phyloP scores from a whole-genome alignment of 2,113 vertebrate genomes.

The Cavia porcellus region DNA sequence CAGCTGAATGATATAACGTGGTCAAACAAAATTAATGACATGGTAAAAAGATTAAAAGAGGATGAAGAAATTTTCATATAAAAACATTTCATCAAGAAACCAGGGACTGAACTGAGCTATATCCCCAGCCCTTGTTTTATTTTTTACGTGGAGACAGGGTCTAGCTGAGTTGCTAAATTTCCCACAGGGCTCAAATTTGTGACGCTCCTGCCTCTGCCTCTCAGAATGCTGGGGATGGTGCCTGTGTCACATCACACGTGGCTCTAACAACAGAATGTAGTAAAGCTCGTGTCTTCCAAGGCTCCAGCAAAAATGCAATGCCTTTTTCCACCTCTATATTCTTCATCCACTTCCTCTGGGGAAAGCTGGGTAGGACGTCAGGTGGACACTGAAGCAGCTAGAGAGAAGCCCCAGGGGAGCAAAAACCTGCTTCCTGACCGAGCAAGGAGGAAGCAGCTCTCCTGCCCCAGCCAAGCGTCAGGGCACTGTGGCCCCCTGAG shows the following conservation, averaged over 20 bases:
- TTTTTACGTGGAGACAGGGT: not conserved
- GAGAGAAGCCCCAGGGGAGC: not conserved
- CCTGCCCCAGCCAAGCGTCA: too few relatives aligned
- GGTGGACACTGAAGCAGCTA: not conserved
- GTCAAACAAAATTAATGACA: not conserved
- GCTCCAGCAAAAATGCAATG: not conserved
- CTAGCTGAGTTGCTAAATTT: not conserved
- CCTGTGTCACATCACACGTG: not conserved
- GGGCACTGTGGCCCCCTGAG: not conserved
- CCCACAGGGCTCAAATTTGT: not conserved
- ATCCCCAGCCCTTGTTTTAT: not conserved
- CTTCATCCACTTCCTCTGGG: not conserved
- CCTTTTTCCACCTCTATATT: not conserved
- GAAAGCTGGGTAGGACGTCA: not conserved
- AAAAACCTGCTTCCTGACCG: not conserved
- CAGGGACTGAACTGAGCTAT: not conserved
- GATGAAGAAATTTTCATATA: not conserved
- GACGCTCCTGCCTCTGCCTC: not conserved
- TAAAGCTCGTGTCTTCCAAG: not conserved
- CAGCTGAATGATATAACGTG: not conserved
- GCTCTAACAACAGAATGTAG: not conserved
- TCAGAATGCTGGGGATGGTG: not conserved
- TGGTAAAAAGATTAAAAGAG: not conserved
- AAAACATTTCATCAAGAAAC: not conserved
- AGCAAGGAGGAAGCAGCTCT: not conserved